phyloP scores from a whole-genome alignment of 2,888 invertebrate species.

The Pammene aurita region DNA sequence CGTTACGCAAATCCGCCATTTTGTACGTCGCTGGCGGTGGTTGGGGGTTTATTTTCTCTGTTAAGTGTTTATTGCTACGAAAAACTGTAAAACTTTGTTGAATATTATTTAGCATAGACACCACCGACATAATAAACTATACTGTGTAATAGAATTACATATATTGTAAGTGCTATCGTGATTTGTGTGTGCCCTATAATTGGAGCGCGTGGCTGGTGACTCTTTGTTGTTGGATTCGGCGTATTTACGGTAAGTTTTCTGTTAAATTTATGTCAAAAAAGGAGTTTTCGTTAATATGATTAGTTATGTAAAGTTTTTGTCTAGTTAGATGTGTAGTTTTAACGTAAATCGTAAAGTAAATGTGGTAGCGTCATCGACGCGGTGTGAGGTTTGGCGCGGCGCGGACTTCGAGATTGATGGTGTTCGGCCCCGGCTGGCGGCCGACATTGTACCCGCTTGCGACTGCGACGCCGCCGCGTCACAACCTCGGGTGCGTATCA shows the following conservation, averaged over 20 bases:
- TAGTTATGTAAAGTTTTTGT: slow-evolving; percentile 46
- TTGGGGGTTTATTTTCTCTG: slow-evolving; percentile 76
- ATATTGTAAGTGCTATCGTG: slow-evolving; percentile 77
- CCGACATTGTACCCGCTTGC: slow-evolving; percentile 64
- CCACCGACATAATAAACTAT: slow-evolving; percentile 66
- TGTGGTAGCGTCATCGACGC: slow-evolving; percentile 72
- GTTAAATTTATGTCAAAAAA: slow-evolving; percentile 52
- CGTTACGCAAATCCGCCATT: slow-evolving; percentile 83
- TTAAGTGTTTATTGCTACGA: slow-evolving; percentile 75
- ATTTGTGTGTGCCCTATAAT: slow-evolving; percentile 80
- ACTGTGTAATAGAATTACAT: slow-evolving; percentile 67
- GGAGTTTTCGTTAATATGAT: slow-evolving; percentile 46
- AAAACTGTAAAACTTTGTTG: slow-evolving; percentile 73
- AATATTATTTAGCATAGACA: slow-evolving; percentile 64
- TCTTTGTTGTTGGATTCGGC: slow-evolving; percentile 83
- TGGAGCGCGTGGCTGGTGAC: slow-evolving; percentile 83
- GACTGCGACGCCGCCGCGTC: slow-evolving; percentile 71
- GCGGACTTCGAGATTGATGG: slow-evolving; percentile 57
- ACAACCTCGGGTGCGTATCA: slow-evolving; percentile 65
- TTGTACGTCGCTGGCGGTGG: slow-evolving; percentile 83
- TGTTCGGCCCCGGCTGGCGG: slow-evolving; percentile 61
- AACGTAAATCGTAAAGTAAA: slow-evolving; percentile 51
- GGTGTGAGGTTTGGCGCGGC: slow-evolving; percentile 61
- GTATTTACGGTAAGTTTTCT: slow-evolving; percentile 76
- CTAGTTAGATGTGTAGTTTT: slow-evolving; percentile 40